phyloP scores from a whole-genome alignment of 2,888 invertebrate species.

The Lathronympha strigana region DNA sequence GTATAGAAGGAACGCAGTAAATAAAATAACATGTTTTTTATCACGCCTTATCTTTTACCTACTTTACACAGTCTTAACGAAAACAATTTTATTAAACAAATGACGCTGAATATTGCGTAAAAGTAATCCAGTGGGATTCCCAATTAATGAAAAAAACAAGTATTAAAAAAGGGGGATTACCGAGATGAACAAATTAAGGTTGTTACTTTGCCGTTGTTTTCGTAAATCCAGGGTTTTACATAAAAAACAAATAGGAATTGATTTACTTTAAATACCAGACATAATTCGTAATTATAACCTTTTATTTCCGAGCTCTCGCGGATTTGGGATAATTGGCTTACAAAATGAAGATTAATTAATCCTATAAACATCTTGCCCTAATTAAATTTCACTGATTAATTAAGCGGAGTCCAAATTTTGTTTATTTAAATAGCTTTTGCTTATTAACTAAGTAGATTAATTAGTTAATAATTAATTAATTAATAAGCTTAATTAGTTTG shows the following conservation, averaged over 20 bases:
- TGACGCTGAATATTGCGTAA: slow-evolving; percentile 6
- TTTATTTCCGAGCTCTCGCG: background rate
- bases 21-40: background rate
- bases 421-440: too few relatives aligned
- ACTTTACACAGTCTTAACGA: background rate
- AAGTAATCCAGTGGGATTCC: slow-evolving; percentile 1
- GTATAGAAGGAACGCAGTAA: background rate
- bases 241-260: background rate
- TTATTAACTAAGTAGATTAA: too few relatives aligned
- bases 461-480: too few relatives aligned
- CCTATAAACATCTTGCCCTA: slow-evolving; percentile 5
- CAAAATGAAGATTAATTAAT: slow-evolving; percentile 7
- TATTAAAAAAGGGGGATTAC: slow-evolving; percentile 8
- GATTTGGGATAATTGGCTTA: slow-evolving; percentile 16
- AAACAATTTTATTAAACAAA: slow-evolving; percentile 8
- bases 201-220: background rate
- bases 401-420: background rate
- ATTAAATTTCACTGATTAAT: background rate
- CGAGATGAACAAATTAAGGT: background rate
- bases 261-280: background rate
- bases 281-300: background rate
- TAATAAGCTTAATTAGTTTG: too few relatives aligned
- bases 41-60: background rate
- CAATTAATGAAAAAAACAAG: slow-evolving; percentile 13
- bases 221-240: background rate